These are phyloP conservation scores for Liopterus haemorrhoidalis DNA, from an alignment of 2,888 invertebrate species.

Conservation along the genomic window DNA sequence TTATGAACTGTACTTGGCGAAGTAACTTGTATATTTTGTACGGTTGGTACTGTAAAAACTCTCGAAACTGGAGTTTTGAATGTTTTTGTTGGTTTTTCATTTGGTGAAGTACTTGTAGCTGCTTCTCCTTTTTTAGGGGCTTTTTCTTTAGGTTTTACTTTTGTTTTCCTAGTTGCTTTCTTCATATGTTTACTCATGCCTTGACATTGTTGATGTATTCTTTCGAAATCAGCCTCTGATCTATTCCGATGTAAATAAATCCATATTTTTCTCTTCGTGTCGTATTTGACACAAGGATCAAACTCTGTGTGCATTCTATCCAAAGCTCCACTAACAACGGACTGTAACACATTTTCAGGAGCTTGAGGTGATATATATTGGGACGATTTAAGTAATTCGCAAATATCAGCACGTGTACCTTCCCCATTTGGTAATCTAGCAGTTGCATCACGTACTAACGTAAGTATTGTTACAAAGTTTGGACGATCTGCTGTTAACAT, in stretches of 20 bases:
- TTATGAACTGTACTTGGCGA: constrained; percentile 26
- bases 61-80: constrained; percentile 26
- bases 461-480: constrained; percentile 83
- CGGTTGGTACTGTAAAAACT: constrained; percentile 17
- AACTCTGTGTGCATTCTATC: constrained; percentile 85
- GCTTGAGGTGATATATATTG: constrained; percentile 54
- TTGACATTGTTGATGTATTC: constrained; percentile 63
- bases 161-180: constrained; percentile 43
- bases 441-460: constrained; percentile 88
- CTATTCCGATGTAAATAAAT: constrained; percentile 84
- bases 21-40: constrained; percentile 16
- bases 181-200: constrained; percentile 54
- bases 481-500: constrained; percentile 77
- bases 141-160: constrained; percentile 49
- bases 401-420: constrained; percentile 85
- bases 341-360: constrained; percentile 63
- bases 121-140: constrained; percentile 41
- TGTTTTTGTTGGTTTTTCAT: constrained; percentile 13
- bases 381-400: constrained; percentile 70
- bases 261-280: constrained; percentile 88
- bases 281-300: constrained; percentile 91
- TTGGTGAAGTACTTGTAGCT: constrained; percentile 16
- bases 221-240: constrained; percentile 56
- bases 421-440: constrained; percentile 92
- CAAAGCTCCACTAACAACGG: constrained; percentile 82